Evolutionary conservation across 2,113 vertebrate genomes (phyloP), one percentile per base, ranked within the genome.

Genomic region (Callopanchax toddi): DNA sequence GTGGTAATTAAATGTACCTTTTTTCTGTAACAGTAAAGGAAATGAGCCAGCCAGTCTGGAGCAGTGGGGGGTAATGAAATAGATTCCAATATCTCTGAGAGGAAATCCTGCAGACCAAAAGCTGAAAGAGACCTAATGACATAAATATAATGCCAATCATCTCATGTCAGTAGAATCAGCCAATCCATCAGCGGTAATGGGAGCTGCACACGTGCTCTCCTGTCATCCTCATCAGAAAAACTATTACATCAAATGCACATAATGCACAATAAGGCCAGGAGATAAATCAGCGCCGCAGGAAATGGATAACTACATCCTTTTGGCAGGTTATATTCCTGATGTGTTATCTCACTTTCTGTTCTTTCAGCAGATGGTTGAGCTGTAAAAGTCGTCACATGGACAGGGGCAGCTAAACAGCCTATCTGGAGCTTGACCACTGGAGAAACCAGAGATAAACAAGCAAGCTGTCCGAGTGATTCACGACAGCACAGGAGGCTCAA

Each of bases 261-360:
- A 74, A 78, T 80, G 76, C 68, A 82, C 51, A 71, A 58, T 67
- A 60, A 60, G 55, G 59, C 22, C 63, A 55, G 60, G 55, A 74
- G 76, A 74, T 79, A 64, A 29, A 77, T 71, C 26, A 37, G 69
- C 39, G 54, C 61, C 26, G 16, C 71, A 74, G 85, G 78, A 82
- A 84, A 77, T 76, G 55, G 66, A 83, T 71, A 76, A 76, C 56
- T 83, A 55, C 66, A 67, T 83, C 77, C 75, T 59, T 81, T 60
- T 45, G 46, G 75, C 72, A 74, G 74, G 74, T 51, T 76, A 46
- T 65, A 29, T 55, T 73, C 42, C 54, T 21, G 50, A 71, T 68
- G 58, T 52, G 44, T 72, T 76, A 51, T 73, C 72, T 50, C 46
- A 36, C 42, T 63, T 60, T 64, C 48, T 22, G 11, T 52, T 63